phyloP scores from a whole-genome alignment of 2,113 vertebrate genomes.

The Nipponia nippon region DNA sequence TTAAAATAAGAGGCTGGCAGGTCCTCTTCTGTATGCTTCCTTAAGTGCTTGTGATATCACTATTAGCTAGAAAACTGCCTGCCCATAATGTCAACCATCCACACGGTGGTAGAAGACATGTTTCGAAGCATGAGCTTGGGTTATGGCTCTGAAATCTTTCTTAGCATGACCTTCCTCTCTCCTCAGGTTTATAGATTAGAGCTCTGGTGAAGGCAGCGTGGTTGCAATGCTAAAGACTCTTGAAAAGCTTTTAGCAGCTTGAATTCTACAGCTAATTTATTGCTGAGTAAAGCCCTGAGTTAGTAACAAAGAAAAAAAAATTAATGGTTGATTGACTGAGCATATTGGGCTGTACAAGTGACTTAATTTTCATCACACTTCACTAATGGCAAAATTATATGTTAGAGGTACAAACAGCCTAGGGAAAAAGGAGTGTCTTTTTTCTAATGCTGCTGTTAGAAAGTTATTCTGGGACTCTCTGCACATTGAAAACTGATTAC shows the following conservation, averaged over 20 bases:
- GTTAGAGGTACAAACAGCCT: not conserved
- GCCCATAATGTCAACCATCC: not conserved
- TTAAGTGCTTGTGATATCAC: not conserved
- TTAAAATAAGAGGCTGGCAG: not conserved
- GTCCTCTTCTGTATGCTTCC: not conserved
- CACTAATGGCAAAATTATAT: conserved; percentile 30
- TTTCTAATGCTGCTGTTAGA: not conserved
- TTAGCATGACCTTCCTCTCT: not conserved
- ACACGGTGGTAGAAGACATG: not conserved
- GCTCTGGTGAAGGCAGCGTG: not conserved
- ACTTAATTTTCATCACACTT: conserved; percentile 41
- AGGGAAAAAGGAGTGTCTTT: not conserved
- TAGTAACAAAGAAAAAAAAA: not conserved
- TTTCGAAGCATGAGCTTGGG: not conserved
- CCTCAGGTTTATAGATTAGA: not conserved
- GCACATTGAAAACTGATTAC: not conserved
- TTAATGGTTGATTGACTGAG: not conserved
- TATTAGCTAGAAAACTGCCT: not conserved
- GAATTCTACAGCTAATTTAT: not conserved
- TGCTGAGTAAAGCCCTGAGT: not conserved
- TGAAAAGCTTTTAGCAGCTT: conserved; percentile 15
- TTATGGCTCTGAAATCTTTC: not conserved
- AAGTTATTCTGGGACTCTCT: conserved; percentile 21
- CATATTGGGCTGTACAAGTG: not conserved
- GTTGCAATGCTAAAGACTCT: not conserved